Evolutionary conservation across 2,797 vertebrate genomes (phyloP).

Genomic region (Muscicapa striata): DNA sequence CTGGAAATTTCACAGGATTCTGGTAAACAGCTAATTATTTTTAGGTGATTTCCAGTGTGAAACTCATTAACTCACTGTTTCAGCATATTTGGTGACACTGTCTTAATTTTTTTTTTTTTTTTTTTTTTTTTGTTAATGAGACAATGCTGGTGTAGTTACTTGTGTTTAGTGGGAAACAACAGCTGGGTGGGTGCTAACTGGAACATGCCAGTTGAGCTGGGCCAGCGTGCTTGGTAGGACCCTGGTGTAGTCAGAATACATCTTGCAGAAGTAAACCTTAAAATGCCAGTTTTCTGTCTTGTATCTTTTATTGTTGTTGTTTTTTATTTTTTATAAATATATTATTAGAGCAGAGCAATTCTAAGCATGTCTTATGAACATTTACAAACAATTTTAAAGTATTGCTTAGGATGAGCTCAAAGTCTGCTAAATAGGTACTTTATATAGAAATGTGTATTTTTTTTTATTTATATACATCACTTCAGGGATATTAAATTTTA

Average conservation of each 20-base stretch:
- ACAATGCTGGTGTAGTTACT: neutral
- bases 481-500: neutral
- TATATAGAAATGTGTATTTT: neutral
- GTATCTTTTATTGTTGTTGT: neutral
- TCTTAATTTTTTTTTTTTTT: neutral
- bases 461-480: neutral
- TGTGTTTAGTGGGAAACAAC: neutral
- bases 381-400: neutral
- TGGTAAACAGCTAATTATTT: conserved; percentile 65
- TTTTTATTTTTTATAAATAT: neutral
- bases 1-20: conserved; percentile 61
- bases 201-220: neutral
- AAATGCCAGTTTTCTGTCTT: neutral
- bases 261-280: neutral
- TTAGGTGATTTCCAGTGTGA: conserved; percentile 53
- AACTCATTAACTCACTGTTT: conserved; percentile 1
- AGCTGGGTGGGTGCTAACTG: neutral
- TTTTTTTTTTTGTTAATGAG: neutral
- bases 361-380: neutral
- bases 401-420: neutral
- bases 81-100: neutral
- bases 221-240: neutral
- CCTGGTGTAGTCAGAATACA: neutral
- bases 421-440: neutral
- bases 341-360: neutral